phyloP scores from a whole-genome alignment of 2,797 vertebrate genomes.

The Onychomys leucogaster region DNA sequence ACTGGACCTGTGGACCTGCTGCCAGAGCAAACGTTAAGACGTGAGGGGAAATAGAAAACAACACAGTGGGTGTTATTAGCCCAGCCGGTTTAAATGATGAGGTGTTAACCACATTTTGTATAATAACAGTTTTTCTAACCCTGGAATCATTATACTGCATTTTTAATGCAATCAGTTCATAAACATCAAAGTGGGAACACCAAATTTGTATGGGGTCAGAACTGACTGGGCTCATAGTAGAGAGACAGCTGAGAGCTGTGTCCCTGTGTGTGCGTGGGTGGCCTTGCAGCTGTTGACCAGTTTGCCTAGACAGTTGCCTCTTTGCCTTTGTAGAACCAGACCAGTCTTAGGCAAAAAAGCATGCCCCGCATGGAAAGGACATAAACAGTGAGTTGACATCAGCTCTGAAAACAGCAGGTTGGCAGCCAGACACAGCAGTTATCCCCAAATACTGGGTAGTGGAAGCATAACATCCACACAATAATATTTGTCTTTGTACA shows the following conservation, averaged over 20 bases:
- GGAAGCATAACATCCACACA: slow-evolving; percentile 7
- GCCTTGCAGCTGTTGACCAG: slow-evolving; percentile 77
- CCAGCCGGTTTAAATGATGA: slow-evolving; percentile 71
- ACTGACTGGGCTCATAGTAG: slow-evolving; percentile 5
- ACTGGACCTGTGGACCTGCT: not conserved
- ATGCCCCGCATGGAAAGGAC: slow-evolving; percentile 53
- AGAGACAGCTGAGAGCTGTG: slow-evolving; percentile 75
- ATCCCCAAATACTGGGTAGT: not conserved
- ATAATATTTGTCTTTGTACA: slow-evolving; percentile 54
- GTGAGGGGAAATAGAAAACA: not conserved
- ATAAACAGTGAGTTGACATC: slow-evolving; percentile 51
- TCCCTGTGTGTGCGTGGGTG: slow-evolving; percentile 63
- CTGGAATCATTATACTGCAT: slow-evolving; percentile 65
- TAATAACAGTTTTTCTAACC: slow-evolving; percentile 77
- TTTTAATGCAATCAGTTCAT: slow-evolving; percentile 57
- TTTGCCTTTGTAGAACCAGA: slow-evolving; percentile 28
- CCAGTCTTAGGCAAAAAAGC: slow-evolving; percentile 56
- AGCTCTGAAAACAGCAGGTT: slow-evolving; percentile 25
- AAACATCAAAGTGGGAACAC: slow-evolving; percentile 72
- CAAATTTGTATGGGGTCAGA: slow-evolving; percentile 59
- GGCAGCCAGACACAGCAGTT: slow-evolving; percentile 51
- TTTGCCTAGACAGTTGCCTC: slow-evolving; percentile 74
- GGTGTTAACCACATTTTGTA: slow-evolving; percentile 75
- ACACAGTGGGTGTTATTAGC: slow-evolving; percentile 62
- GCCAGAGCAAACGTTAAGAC: slow-evolving; percentile 40